Conservation (phyloP, 2,797 vertebrate genomes). For the Neosilurus mollespiculum region DNA sequence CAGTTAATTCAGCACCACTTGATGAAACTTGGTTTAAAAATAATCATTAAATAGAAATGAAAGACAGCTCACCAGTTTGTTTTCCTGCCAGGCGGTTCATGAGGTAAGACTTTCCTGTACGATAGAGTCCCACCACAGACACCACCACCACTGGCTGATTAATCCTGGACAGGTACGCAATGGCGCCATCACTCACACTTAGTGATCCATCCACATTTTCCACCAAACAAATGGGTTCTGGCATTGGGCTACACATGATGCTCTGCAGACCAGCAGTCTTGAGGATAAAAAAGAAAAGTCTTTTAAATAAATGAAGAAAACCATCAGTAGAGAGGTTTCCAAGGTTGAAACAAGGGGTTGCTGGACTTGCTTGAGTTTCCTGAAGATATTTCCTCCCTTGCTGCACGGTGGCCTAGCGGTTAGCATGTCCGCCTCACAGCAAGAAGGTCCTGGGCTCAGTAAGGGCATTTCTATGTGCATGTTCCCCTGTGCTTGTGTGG, state of each 20-base stretch:
- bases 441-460: no score
- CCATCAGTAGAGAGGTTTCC: no score
- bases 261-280: no score
- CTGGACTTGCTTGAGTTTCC: no score
- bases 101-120: slow-evolving; percentile 72
- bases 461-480: no score
- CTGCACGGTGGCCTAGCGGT: no score
- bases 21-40: not conserved
- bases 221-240: slow-evolving; percentile 44
- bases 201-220: slow-evolving; percentile 41
- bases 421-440: no score
- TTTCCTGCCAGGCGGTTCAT: slow-evolving; percentile 69
- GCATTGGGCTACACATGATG: slow-evolving; percentile 25
- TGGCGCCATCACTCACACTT: slow-evolving; percentile 39
- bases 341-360: no score
- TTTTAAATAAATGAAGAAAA: no score
- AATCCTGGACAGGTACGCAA: slow-evolving; percentile 58
- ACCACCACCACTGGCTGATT: slow-evolving; percentile 68
- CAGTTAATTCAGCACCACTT: not conserved
- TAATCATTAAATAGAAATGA: not conserved
- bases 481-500: no score
- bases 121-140: slow-evolving; percentile 66
- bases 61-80: slow-evolving; percentile 35
- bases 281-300: no score
- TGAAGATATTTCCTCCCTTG: no score